phyloP scores from a whole-genome alignment of 2,888 invertebrate species.

The Parochlus steinenii region DNA sequence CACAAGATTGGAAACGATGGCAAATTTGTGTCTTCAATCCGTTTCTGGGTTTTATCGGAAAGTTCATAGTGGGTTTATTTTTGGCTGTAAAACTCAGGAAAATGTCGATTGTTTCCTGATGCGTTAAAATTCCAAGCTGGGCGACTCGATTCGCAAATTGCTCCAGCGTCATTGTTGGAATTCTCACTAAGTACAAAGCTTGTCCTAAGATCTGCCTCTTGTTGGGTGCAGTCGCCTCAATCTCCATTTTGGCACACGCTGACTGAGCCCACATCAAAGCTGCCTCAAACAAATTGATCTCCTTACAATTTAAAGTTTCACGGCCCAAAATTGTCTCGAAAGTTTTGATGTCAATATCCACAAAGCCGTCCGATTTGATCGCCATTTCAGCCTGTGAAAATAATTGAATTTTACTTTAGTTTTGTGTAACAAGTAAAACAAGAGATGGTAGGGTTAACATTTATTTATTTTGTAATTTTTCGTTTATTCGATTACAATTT shows the following conservation, averaged over 20 bases:
- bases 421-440: too few species aligned
- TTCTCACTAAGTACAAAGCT: slow-evolving; percentile 73
- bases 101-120: slow-evolving; percentile 86
- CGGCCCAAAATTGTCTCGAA: slow-evolving; percentile 79
- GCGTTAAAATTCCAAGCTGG: slow-evolving; percentile 78
- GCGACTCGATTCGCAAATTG: slow-evolving; percentile 92
- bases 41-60: slow-evolving; percentile 64
- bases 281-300: slow-evolving; percentile 79
- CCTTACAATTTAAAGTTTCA: slow-evolving; percentile 90
- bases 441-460: too few species aligned
- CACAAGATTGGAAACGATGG: slow-evolving; percentile 90
- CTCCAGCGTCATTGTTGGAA: slow-evolving; percentile 86
- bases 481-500: too few species aligned
- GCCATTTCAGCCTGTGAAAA: slow-evolving; percentile 79
- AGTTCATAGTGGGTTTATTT: slow-evolving; percentile 66
- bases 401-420: slow-evolving; percentile 8
- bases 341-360: slow-evolving; percentile 87
- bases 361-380: slow-evolving; percentile 85
- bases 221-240: slow-evolving; percentile 67
- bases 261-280: slow-evolving; percentile 86
- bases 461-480: too few species aligned
- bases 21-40: slow-evolving; percentile 89
- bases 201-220: slow-evolving; percentile 56
- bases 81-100: slow-evolving; percentile 89
- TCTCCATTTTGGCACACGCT: slow-evolving; percentile 70